These are phyloP conservation scores for Erannis defoliaria DNA, from an alignment of 2,888 invertebrate species.

Conservation along the genomic window DNA sequence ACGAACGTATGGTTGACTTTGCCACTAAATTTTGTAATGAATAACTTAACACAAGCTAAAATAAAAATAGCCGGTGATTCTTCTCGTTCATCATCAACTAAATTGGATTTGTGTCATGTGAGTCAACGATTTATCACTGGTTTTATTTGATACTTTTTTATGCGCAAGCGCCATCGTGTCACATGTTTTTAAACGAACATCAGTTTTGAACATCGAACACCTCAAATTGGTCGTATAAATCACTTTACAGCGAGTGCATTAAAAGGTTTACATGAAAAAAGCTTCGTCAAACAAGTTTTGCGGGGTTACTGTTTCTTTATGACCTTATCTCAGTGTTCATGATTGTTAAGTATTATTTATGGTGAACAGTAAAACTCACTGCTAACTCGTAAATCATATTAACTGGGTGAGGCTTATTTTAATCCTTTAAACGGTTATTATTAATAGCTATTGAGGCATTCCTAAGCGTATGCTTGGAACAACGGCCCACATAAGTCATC, in stretches of 20 bases:
- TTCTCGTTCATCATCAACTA: conserved; percentile 51
- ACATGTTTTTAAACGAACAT: conserved; percentile 38
- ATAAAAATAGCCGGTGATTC: conserved; percentile 53
- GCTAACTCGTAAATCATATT: conserved; percentile 61
- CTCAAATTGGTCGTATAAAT: conserved; percentile 50
- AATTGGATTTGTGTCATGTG: conserved; percentile 67
- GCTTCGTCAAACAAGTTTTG: conserved; percentile 50
- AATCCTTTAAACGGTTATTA: conserved; percentile 45
- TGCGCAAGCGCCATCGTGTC: conserved; percentile 41
- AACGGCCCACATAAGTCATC: conserved; percentile 59
- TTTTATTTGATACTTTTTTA: conserved; percentile 29
- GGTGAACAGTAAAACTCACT: conserved; percentile 56
- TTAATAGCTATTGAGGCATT: conserved; percentile 51
- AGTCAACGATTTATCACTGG: conserved; percentile 48
- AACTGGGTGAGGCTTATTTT: conserved; percentile 51
- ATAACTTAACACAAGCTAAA: conserved; percentile 43
- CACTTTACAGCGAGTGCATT: conserved; percentile 42
- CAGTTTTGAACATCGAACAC: conserved; percentile 24
- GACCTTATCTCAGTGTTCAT: conserved; percentile 58
- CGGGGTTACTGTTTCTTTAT: conserved; percentile 62
- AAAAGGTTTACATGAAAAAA: conserved; percentile 25
- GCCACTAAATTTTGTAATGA: conserved; percentile 19
- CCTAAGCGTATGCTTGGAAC: conserved; percentile 51
- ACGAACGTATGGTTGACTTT: conserved; percentile 29
- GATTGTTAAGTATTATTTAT: conserved; percentile 67